These are phyloP conservation scores for Sebastes fasciatus DNA, from an alignment of 2,113 vertebrate genomes.

Conservation along the genomic window DNA sequence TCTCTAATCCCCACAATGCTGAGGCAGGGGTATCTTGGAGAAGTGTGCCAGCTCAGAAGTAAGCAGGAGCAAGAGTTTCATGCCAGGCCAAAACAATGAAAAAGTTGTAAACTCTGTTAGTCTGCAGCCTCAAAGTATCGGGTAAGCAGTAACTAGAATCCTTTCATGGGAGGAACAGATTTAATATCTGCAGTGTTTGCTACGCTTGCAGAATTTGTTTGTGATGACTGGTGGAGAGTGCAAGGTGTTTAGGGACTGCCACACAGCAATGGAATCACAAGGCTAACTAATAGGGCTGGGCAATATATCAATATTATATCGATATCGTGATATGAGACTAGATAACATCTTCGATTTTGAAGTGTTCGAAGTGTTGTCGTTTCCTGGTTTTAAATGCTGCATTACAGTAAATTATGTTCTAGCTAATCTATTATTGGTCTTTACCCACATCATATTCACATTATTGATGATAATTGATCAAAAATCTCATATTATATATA, in stretches of 20 bases:
- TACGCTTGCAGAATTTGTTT: not conserved
- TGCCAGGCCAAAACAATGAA: constrained; percentile 13
- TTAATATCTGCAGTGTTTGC: not conserved
- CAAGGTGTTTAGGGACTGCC: not conserved
- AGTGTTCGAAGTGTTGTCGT: too few species aligned
- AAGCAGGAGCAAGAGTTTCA: constrained; percentile 29
- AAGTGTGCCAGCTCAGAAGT: constrained; percentile 55
- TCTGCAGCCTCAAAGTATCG: not conserved
- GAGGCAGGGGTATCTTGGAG: constrained; percentile 57
- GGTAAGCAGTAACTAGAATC: not conserved
- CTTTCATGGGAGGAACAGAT: not conserved
- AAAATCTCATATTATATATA: too few species aligned
- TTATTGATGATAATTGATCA: too few species aligned
- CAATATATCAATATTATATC: too few species aligned
- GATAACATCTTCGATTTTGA: too few species aligned
- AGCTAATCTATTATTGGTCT: too few species aligned
- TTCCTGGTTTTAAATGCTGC: too few species aligned
- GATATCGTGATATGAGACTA: too few species aligned
- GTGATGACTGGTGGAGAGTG: not conserved
- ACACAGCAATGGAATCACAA: constrained; percentile 4
- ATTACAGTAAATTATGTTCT: too few species aligned
- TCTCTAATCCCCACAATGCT: constrained; percentile 76
- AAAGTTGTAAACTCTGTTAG: not conserved
- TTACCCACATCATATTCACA: too few species aligned
- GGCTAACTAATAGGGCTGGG: not conserved